Base-by-base conservation (phyloP, 2,113 vertebrate genomes). In the Cyprinodon brontotheroides region DNA sequence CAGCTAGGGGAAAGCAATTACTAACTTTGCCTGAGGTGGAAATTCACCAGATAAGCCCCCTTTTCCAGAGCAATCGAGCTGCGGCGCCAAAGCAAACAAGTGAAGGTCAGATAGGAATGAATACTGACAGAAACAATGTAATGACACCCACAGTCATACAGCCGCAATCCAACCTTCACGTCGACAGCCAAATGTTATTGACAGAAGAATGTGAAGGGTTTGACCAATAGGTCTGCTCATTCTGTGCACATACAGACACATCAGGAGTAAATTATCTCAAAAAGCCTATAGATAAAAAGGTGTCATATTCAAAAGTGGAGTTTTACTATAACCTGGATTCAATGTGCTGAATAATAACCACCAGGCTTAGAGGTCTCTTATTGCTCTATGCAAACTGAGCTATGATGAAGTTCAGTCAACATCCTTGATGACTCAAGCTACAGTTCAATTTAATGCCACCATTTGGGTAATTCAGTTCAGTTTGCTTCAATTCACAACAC, bases 11-110 rank as follows among this genome's bases (percentile, higher is more conserved):
- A 93, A 92, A 90, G 92, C 92, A 91, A 94, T 92, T 93, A 89
- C 89, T 80, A 91, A 92, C 83, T 92, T 93, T 89, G 88, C 92
- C 92, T 86, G 84, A 68, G 73, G 88, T 89, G 77, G 80, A 90
- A 93, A 91, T 89, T 82, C 83, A 83, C 84, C 80, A 89, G 91
- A 94, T 92, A 92, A 90, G 89, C 83, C n/a, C 72, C 61, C 17
- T 38, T 78, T 83, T 79, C 62, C 59, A 68, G 70, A 72, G 81
- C 72, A 17, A 77, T 77, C 79, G 83, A 81, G 81, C 86, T 86
- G 50, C 50, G 79, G 82, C 80, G 38, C 61, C 75, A 77, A 79
- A 60, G 65, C 73, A 85, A 89, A 89, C 85, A 82, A 86, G 88
- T 85, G 84, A 92, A 93, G 93, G 93, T 94, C 92, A 92, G 60